Evolutionary conservation across 2,113 vertebrate species (phyloP), one percentile per base, ranked within the genome.

Genomic region (Taxidea taxus): DNA sequence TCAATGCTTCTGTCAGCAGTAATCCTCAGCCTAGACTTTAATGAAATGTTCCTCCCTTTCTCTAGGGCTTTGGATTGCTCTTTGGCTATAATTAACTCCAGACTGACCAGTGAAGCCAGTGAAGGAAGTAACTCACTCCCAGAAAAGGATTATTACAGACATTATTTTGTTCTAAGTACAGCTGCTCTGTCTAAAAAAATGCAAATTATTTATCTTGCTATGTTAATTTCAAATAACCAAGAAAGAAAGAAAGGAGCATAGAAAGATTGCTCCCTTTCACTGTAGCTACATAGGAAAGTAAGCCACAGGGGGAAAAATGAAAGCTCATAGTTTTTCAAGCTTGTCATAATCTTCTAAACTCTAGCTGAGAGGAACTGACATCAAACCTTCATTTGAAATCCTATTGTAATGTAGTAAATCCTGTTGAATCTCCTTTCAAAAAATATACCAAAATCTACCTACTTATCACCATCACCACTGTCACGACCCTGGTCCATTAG

Each of bases 131-230:
- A 94, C 91, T 96, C 56, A 44, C 54, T 93, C 70, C 93, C 25
- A 0, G 42, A 97, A 95, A n/a, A 82, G 42, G 37, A 97, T 97
- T 97, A 97, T 97, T 98, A 92, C 90, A 90, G 91, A 31, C 42
- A 98, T 97, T 93, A 95, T 90, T 92, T 98, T 93, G 75, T 96
- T 97, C 96, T 90, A 62, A 84, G 96, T 82, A 96, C 92, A 97
- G 83, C 77, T 96, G 37, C 10, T 94, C 16, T 80, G 21, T 89
- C 90, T 93, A 68, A 75, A 95, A 95, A 97, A 95, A 92, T 89
- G 64, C 42, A 66, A 94, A 88, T 91, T 93, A 95, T 66, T 85
- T 87, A 62, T 84, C n/a, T 74, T 74, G 7, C n/a, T 83, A 68
- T 70, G 27, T 80, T 93, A 70, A 95, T 85, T 96, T 77, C 47